A percentile compares a stretch with the other conserved stretches of the same genome.
phyloP scores from a whole-genome alignment of 2,113 vertebrate genomes.

The Arothron firmamentum region DNA sequence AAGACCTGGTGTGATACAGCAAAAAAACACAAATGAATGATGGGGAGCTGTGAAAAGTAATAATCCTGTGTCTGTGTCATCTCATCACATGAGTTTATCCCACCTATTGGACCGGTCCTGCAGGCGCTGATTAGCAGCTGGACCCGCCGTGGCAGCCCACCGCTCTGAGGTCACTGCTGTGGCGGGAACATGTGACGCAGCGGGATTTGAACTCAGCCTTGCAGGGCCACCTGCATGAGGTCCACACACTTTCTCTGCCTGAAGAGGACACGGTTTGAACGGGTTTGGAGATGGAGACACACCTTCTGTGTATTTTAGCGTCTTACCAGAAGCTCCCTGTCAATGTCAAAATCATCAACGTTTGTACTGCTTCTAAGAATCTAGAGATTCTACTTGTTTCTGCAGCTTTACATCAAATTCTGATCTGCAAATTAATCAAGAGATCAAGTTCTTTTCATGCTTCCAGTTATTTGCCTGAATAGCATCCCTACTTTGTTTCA shows the following conservation, averaged over 20 bases:
- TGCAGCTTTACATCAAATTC: too few relatives aligned
- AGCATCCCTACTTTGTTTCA: not conserved
- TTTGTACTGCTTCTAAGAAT: too few relatives aligned
- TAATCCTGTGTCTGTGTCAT: not conserved
- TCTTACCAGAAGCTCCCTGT: too few relatives aligned
- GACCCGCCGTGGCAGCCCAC: slow-evolving; percentile 14
- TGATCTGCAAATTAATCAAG: too few relatives aligned
- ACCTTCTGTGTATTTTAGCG: too few relatives aligned
- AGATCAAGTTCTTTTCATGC: too few relatives aligned
- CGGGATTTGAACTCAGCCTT: slow-evolving; percentile 9
- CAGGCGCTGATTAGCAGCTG: slow-evolving; percentile 7
- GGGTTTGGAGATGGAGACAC: not conserved
- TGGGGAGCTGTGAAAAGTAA: not conserved
- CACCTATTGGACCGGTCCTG: slow-evolving; percentile 53
- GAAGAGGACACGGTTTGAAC: slow-evolving; percentile 43
- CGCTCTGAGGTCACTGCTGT: slow-evolving; percentile 9
- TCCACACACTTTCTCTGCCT: slow-evolving; percentile 89
- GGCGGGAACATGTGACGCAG: not conserved
- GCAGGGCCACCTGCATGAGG: slow-evolving; percentile 50
- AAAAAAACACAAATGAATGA: not conserved
- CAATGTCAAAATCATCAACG: too few relatives aligned
- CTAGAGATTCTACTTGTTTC: too few relatives aligned
- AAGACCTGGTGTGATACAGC: slow-evolving; percentile 69
- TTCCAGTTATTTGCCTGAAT: too few relatives aligned
- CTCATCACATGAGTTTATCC: slow-evolving; percentile 9